Evolutionary conservation across 2,113 vertebrate genomes (phyloP).

Genomic region (Smithornis capensis): DNA sequence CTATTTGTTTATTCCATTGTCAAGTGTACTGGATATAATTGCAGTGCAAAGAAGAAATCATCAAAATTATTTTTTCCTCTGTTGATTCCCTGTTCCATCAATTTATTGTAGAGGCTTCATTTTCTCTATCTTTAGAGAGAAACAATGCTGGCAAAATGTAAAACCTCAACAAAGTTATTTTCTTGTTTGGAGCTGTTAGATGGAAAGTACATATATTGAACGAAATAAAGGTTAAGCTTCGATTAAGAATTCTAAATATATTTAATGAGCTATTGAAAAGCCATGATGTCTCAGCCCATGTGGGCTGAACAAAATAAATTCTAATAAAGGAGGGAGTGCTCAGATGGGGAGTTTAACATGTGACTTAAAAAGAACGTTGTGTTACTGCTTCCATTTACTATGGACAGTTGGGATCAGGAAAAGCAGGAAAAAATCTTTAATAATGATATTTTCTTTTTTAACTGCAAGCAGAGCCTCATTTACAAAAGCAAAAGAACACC

Average conservation of each 20-base stretch:
- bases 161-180: conserved; percentile 46
- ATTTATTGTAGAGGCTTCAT: conserved; percentile 42
- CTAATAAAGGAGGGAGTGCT: conserved; percentile 33
- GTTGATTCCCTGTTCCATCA: conserved; percentile 51
- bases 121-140: conserved; percentile 27
- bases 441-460: neutral
- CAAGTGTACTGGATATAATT: conserved; percentile 70
- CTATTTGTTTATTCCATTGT: conserved; percentile 75
- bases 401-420: neutral
- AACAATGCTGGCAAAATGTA: conserved; percentile 52
- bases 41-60: conserved; percentile 67
- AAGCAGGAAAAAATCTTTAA: neutral
- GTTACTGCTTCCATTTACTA: neutral
- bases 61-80: conserved; percentile 65
- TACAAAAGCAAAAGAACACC: neutral
- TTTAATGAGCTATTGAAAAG: conserved; percentile 62
- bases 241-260: conserved; percentile 68
- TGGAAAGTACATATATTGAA: conserved; percentile 41
- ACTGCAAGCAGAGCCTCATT: neutral
- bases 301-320: conserved; percentile 24
- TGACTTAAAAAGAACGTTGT: neutral
- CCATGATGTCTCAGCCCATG: conserved; percentile 42
- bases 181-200: conserved; percentile 43
- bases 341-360: neutral
- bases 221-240: conserved; percentile 69